Percentiles rank a stretch among this genome's conserved stretches.
phyloP scores from a whole-genome alignment of 2,888 invertebrate species.

The Eristalis arbustorum region DNA sequence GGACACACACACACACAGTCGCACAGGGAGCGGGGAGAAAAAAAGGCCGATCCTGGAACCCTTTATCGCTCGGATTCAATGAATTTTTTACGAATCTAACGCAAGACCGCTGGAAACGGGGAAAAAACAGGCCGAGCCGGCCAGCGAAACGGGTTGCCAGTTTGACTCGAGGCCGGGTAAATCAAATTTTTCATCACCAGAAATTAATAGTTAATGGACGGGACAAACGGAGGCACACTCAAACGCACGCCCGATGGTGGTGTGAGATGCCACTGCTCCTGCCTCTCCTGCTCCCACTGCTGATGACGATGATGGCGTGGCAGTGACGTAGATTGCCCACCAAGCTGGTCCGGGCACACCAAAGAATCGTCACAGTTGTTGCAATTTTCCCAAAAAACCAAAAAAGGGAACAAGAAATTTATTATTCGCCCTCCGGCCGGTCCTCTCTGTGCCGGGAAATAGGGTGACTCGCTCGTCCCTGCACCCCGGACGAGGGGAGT shows the following conservation, averaged over 20 bases:
- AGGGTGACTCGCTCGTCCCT: slow-evolving; percentile 9
- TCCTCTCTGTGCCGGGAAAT: slow-evolving; percentile 18
- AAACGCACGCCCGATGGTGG: not conserved
- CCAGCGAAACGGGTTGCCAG: slow-evolving; percentile 15
- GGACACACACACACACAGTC: not conserved
- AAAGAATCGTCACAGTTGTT: slow-evolving; percentile 58
- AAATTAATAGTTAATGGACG: slow-evolving; percentile 69
- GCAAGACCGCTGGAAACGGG: not conserved
- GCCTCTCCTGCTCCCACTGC: not conserved
- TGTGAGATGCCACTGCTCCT: not conserved
- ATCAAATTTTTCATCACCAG: slow-evolving; percentile 70
- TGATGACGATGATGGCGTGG: slow-evolving; percentile 29
- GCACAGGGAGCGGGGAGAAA: slow-evolving; percentile 9
- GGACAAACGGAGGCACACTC: slow-evolving; percentile 40
- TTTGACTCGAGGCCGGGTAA: slow-evolving; percentile 40
- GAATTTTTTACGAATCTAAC: slow-evolving; percentile 65
- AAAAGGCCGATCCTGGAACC: slow-evolving; percentile 38
- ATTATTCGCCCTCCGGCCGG: slow-evolving; percentile 4
- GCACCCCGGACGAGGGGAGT: not conserved
- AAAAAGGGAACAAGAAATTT: not conserved
- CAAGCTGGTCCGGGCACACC: slow-evolving; percentile 12
- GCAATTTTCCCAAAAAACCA: slow-evolving; percentile 37
- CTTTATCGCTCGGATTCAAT: slow-evolving; percentile 49
- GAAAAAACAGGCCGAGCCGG: not conserved
- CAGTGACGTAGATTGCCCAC: slow-evolving; percentile 30